Base-by-base conservation (phyloP, 1,140 invertebrate species). In the Solen grandis region DNA sequence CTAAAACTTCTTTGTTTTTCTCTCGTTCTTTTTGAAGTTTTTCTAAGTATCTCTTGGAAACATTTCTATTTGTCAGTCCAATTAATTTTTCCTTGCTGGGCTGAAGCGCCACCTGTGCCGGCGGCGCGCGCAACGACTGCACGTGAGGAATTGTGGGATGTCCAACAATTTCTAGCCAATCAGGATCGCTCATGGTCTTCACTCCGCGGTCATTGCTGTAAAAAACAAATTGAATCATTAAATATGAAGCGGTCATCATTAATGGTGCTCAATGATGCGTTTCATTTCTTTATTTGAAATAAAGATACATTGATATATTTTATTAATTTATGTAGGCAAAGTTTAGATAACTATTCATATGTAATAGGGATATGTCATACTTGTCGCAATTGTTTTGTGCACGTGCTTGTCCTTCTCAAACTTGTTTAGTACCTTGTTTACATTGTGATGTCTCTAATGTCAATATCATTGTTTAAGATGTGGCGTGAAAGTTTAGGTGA, bases 21-120 rank as follows among this genome's bases (percentile, higher is more conserved):
- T 80, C 77, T 38, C 77, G 68, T 3, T 80, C 77, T 62, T 72
- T 72, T 29, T 80, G 66, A 16, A 80, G 59, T 62, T 80, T 80
- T 35, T 80, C 31, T 19, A 80, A 25, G 57, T 80, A 80, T 14
- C 77, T 55, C 29, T 55, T 70, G 1, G 54, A 59, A 16, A 38
- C 68, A 29, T 62, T 65, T 31, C 36, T 69, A 46, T 63, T 62
- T n/a, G 68, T 29, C 13, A 80, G 31, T 2, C 66, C 77, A 31
- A 73, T 72, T 5, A 80, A 38, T 19, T 54, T 33, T n/a, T 80
- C 77, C 14, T 50, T 80, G 36, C 59, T 65, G 14, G 77, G 13
- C 22, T 63, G 68, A 5, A 72, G 68, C 4, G 77, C 77, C 68
- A 80, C 77, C 68, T 66, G 68, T 13, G 66, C 66, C 13, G 77